Evolutionary conservation across 2,888 invertebrate species (phyloP).

Genomic region (Mythimna pallens): DNA sequence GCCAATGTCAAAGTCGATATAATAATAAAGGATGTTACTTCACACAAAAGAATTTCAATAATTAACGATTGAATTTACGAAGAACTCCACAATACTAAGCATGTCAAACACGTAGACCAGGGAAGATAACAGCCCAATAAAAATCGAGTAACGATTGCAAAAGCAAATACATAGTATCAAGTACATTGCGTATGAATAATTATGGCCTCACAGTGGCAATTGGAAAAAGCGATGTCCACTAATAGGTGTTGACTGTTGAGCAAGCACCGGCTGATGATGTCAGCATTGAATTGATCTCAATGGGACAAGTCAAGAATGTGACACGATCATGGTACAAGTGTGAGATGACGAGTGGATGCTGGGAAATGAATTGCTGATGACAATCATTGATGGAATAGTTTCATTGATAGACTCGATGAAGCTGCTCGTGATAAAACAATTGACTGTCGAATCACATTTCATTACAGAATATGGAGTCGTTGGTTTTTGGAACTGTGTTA

Average conservation of each 20-base stretch:
- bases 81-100: neutral
- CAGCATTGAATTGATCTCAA: conserved; percentile 78
- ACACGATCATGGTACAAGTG: conserved; percentile 63
- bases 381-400: conserved; percentile 35
- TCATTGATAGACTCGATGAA: conserved; percentile 40
- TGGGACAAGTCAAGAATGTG: conserved; percentile 70
- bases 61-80: neutral
- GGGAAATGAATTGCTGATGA: conserved; percentile 46
- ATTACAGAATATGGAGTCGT: neutral
- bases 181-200: conserved; percentile 43
- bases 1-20: neutral
- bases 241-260: conserved; percentile 75
- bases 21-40: neutral
- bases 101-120: neutral
- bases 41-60: neutral
- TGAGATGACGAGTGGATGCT: conserved; percentile 32
- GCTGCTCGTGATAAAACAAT: conserved; percentile 11
- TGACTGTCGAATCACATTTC: neutral
- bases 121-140: conserved; percentile 33
- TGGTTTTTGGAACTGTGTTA: neutral
- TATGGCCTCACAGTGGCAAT: conserved; percentile 71
- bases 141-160: conserved; percentile 45
- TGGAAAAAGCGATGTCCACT: conserved; percentile 67
- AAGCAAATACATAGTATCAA: conserved; percentile 41
- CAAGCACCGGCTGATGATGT: conserved; percentile 74